phyloP scores from a whole-genome alignment of 2,797 vertebrate species.

The Catamblyrhynchus diadema region DNA sequence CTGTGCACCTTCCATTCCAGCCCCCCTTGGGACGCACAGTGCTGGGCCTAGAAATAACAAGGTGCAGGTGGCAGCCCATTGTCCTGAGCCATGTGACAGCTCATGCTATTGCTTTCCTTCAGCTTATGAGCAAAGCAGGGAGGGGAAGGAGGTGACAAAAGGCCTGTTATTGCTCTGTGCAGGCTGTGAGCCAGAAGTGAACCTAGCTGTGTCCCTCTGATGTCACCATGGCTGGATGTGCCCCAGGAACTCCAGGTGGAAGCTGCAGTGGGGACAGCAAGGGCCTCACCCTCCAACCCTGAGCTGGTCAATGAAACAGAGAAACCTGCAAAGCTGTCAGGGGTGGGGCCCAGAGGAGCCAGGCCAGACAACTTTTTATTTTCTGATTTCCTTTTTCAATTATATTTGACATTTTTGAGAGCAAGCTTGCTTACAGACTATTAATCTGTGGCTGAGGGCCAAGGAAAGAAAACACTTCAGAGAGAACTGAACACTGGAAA shows the following conservation, averaged over 20 bases:
- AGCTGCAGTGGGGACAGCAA: background rate
- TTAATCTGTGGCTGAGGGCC: constrained; percentile 36
- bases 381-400: constrained; percentile 61
- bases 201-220: background rate
- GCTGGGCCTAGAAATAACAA: background rate
- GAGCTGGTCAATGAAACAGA: constrained; percentile 25
- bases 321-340: background rate
- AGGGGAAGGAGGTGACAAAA: background rate
- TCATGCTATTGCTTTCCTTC: background rate
- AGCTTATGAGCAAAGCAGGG: background rate
- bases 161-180: background rate
- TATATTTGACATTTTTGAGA: constrained; percentile 65
- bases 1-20: background rate
- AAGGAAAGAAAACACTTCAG: constrained; percentile 27
- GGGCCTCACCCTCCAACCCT: background rate
- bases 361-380: constrained; percentile 44
- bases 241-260: background rate
- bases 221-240: background rate
- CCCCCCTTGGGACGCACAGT: rapidly evolving
- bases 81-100: background rate
- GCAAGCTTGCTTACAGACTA: constrained; percentile 25
- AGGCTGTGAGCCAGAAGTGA: background rate
- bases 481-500: constrained; percentile 30
- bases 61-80: background rate
- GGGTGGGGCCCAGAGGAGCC: constrained; percentile 8